Evolutionary conservation across 2,888 invertebrate species (phyloP), one percentile per base, ranked within the genome.

Genomic region (Podotricha telesiphe): DNA sequence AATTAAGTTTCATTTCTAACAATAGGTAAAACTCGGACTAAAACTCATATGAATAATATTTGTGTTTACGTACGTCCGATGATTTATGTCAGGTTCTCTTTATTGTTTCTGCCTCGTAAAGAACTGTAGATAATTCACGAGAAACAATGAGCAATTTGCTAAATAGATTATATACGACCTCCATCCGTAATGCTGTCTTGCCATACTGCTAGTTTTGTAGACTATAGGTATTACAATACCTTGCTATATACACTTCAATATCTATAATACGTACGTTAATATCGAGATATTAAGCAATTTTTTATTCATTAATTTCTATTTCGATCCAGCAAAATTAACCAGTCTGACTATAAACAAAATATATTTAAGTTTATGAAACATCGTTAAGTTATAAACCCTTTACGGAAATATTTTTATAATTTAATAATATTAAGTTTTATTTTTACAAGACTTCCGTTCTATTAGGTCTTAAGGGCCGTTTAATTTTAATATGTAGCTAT

Each of bases 71-170:
- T 85, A 82, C 84, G 86, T 86, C 84, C 85, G 82, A 82, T 88
- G 90, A 90, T 89, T 91, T 91, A 91, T 86, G 86, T 80, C 82
- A 83, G 83, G 84, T 88, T 85, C 79, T 83, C 86, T 85, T 87
- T 91, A 91, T 93, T 88, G 91, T 91, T 90, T 89, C 85, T 88
- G 86, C 80, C 80, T 89, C 89, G 86, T 91, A 91, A 89, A 89
- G 83, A 86, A 83, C 83, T 86, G 86, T 88, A 77, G 78, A 78
- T 79, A 89, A 91, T 89, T 87, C 88, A 86, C 76, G 79, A 82
- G 86, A 86, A 89, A 93, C 92, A 93, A 93, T 91, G 88, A 91
- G 90, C 91, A 88, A 91, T 93, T 91, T 88, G 83, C 87, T 88
- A 88, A 89, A 91, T 89, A 90, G 86, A 91, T 91, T 88, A 89